These are phyloP conservation scores for Lithophane leautieri DNA, from an alignment of 2,888 invertebrate species.

Conservation along the genomic window DNA sequence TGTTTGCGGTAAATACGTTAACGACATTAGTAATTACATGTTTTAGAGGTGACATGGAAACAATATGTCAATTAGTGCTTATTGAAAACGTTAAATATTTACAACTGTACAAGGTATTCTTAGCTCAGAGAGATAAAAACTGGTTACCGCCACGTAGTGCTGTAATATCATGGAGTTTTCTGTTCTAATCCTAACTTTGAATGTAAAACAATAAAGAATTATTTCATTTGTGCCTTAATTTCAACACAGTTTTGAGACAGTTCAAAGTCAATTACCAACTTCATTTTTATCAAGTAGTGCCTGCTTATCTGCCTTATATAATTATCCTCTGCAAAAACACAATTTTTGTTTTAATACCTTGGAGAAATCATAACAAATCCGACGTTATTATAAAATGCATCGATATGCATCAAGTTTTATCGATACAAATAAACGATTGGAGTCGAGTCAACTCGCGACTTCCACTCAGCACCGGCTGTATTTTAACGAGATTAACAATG, in stretches of 20 bases:
- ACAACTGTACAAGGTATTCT: background rate
- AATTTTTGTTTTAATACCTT: conserved; percentile 1
- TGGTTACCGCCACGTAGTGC: background rate
- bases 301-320: no score
- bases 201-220: no score
- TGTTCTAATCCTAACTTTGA: no score
- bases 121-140: background rate
- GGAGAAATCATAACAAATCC: conserved; percentile 13
- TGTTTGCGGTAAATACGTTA: background rate
- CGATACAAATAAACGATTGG: conserved; percentile 54
- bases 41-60: background rate
- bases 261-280: background rate
- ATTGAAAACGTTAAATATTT: background rate
- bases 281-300: background rate
- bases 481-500: conserved; percentile 71
- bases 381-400: conserved; percentile 22
- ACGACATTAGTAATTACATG: background rate
- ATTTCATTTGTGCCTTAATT: background rate
- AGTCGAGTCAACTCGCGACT: conserved; percentile 38
- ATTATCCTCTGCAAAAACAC: no score
- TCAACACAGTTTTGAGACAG: background rate
- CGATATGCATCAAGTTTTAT: conserved; percentile 37
- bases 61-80: background rate
- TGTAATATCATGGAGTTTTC: background rate
- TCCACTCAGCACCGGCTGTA: conserved; percentile 24